Percentiles rank a stretch among this genome's conserved stretches.
Conservation (phyloP, 2,797 vertebrate genomes). For the Avahi laniger region DNA sequence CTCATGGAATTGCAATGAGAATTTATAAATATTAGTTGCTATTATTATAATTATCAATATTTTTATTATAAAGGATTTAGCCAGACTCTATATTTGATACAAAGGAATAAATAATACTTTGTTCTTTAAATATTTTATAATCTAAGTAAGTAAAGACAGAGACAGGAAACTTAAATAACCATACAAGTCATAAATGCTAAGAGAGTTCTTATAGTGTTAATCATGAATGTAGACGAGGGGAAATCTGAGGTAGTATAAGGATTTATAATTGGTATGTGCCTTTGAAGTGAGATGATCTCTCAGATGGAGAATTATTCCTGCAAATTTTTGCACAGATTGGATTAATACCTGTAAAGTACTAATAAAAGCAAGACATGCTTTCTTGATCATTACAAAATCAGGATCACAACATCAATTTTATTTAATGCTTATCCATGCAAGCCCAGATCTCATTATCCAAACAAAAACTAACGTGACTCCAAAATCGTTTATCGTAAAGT, state of each 20-base stretch:
- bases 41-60: background rate
- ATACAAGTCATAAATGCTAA: background rate
- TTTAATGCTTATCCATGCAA: background rate
- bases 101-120: background rate
- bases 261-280: background rate
- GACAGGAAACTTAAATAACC: background rate
- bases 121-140: background rate
- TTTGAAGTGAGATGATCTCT: background rate
- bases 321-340: background rate
- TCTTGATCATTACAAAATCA: background rate
- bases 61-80: background rate
- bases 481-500: background rate
- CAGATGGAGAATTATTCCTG: background rate
- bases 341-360: background rate
- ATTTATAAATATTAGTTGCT: background rate
- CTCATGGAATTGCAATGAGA: background rate
- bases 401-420: conserved; percentile 10
- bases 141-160: background rate
- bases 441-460: conserved; percentile 7
- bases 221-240: background rate
- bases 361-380: background rate
- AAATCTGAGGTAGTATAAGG: background rate
- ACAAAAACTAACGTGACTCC: background rate
- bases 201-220: background rate
- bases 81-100: background rate